Percentiles rank a stretch among this genome's conserved stretches.
Conservation (phyloP, 1,140 invertebrate genomes). For the Glossosoma conforme region DNA sequence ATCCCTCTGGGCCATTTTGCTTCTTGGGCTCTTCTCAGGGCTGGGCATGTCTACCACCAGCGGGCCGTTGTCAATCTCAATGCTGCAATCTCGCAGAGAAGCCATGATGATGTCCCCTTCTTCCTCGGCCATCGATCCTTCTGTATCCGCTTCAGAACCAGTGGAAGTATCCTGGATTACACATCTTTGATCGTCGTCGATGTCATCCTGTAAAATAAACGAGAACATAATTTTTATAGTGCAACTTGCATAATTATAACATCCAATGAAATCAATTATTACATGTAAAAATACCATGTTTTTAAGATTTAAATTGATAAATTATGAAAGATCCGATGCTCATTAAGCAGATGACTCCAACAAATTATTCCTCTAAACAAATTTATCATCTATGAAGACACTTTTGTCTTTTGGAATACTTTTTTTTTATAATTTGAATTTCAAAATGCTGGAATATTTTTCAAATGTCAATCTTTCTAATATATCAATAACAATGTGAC, state of each 20-base stretch:
- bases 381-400: too few relatives aligned
- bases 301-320: too few relatives aligned
- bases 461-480: too few relatives aligned
- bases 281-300: too few relatives aligned
- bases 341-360: too few relatives aligned
- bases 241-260: too few relatives aligned
- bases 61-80: conserved; percentile 3
- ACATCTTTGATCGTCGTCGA: conserved; percentile 12
- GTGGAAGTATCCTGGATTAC: conserved; percentile 18
- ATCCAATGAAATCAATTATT: neutral
- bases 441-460: too few relatives aligned
- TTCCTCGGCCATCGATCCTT: conserved; percentile 24
- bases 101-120: conserved; percentile 26
- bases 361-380: too few relatives aligned
- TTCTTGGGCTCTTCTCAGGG: neutral
- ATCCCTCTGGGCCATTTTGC: neutral
- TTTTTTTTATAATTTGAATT: too few relatives aligned
- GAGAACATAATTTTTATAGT: neutral
- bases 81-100: conserved; percentile 10
- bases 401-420: too few relatives aligned
- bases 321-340: too few relatives aligned
- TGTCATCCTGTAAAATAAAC: conserved; percentile 14
- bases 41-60: conserved; percentile 1
- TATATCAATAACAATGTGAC: too few relatives aligned
- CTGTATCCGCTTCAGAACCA: conserved; percentile 29